A percentile compares a stretch with the other conserved stretches of the same genome.
These are phyloP conservation scores for Cariama cristata DNA, from an alignment of 2,113 vertebrate species.

Conservation along the genomic window DNA sequence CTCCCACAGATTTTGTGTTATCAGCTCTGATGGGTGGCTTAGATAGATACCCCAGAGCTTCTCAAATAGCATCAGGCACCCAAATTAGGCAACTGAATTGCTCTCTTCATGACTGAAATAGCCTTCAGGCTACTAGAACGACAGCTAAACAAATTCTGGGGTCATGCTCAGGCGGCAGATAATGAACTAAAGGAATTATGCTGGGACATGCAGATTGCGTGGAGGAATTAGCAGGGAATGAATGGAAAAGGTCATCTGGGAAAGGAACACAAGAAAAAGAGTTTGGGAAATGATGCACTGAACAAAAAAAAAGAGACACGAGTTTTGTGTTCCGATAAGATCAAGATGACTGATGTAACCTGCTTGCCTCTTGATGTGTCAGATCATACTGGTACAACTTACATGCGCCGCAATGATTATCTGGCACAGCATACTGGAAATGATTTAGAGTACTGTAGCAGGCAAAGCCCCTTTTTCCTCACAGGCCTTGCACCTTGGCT, in stretches of 20 bases:
- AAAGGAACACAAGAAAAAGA: background rate
- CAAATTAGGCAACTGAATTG: background rate
- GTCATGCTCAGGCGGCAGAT: background rate
- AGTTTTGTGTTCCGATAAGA: constrained; percentile 38
- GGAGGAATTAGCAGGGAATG: background rate
- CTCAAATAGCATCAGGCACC: background rate
- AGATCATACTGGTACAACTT: constrained; percentile 24
- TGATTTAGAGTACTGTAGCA: constrained; percentile 28
- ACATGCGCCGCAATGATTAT: background rate
- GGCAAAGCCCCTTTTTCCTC: background rate
- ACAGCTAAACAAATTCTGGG: background rate
- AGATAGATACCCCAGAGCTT: background rate
- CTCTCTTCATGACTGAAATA: background rate
- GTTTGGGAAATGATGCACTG: background rate
- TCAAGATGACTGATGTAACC: constrained; percentile 2
- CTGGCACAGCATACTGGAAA: constrained; percentile 35
- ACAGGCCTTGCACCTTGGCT: background rate
- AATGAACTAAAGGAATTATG: background rate
- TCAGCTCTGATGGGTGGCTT: background rate
- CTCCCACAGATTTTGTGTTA: background rate
- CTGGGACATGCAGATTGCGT: background rate
- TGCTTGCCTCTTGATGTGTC: constrained; percentile 14
- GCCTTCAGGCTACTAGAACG: background rate
- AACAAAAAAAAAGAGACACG: background rate
- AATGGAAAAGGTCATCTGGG: background rate